These are phyloP conservation scores for Sus cebifrons DNA, from an alignment of 2,797 vertebrate genomes.

Conservation along the genomic window DNA sequence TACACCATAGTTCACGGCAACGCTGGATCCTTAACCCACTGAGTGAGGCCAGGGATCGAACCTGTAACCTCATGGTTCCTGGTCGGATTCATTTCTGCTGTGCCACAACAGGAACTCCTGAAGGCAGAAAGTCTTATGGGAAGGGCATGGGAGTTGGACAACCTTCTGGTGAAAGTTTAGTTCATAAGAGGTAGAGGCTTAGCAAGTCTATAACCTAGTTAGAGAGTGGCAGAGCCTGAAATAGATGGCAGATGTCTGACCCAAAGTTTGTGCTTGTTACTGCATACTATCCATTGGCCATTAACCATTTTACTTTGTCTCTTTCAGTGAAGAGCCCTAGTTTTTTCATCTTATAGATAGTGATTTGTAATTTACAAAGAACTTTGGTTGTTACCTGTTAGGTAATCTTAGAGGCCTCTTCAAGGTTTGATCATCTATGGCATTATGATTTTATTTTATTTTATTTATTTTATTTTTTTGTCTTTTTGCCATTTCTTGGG, in stretches of 20 bases:
- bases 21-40: too few relatives aligned
- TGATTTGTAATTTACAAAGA: background rate
- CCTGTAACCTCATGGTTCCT: too few relatives aligned
- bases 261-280: background rate
- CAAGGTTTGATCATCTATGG: slow-evolving; percentile 4
- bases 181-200: background rate
- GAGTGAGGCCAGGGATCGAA: too few relatives aligned
- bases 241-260: background rate
- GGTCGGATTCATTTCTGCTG: too few relatives aligned
- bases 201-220: background rate
- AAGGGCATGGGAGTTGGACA: background rate
- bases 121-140: slow-evolving; percentile 11
- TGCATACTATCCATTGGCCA: background rate
- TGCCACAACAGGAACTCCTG: too few relatives aligned
- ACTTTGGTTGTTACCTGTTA: background rate
- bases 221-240: background rate
- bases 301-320: background rate
- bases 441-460: background rate
- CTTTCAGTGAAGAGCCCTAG: background rate
- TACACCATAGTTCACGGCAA: too few relatives aligned
- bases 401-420: background rate
- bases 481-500: too few relatives aligned
- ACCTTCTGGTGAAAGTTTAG: background rate
- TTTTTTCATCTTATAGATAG: background rate
- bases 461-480: too few relatives aligned